Evolutionary conservation across 1,140 invertebrate species (phyloP).

Genomic region (Venustaconcha ellipsiformis): DNA sequence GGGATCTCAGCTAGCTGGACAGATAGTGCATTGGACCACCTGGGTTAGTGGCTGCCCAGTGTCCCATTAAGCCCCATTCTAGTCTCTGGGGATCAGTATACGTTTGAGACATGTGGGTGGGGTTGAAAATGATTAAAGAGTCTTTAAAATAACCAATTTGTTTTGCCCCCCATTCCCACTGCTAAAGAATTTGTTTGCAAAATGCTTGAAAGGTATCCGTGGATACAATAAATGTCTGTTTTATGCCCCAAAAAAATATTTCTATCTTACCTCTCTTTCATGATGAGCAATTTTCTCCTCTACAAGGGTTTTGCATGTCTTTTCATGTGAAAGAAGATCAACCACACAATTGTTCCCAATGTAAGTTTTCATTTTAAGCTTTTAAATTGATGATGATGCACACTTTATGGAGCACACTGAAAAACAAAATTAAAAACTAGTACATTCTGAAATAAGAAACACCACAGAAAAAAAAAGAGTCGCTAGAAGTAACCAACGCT

Average conservation of each 20-base stretch:
- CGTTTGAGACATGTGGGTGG: too few relatives aligned
- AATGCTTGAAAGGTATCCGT: not conserved
- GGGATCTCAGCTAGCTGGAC: too few relatives aligned
- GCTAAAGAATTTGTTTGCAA: not conserved
- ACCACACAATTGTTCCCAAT: constrained; percentile 46
- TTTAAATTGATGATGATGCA: constrained; percentile 25
- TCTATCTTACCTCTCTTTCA: constrained; percentile 39
- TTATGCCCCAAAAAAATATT: not conserved
- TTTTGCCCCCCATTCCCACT: too few relatives aligned
- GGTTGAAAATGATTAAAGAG: too few relatives aligned
- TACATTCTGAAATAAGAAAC: too few relatives aligned
- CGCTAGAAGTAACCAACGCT: too few relatives aligned
- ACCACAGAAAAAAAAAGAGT: too few relatives aligned
- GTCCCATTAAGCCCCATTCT: too few relatives aligned
- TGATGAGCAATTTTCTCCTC: constrained; percentile 33
- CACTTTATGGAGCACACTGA: constrained; percentile 62
- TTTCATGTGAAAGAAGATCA: constrained; percentile 38
- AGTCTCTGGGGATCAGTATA: too few relatives aligned
- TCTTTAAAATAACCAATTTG: too few relatives aligned
- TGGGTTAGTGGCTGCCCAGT: too few relatives aligned
- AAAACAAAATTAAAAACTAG: constrained; percentile 31
- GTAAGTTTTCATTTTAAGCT: constrained; percentile 45
- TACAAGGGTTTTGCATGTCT: constrained; percentile 34
- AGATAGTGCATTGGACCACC: too few relatives aligned
- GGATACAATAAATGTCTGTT: not conserved